Percentiles rank a stretch among this genome's conserved stretches.
These are phyloP conservation scores for Crotalus tigris DNA, from an alignment of 2,113 vertebrate species.

Conservation along the genomic window DNA sequence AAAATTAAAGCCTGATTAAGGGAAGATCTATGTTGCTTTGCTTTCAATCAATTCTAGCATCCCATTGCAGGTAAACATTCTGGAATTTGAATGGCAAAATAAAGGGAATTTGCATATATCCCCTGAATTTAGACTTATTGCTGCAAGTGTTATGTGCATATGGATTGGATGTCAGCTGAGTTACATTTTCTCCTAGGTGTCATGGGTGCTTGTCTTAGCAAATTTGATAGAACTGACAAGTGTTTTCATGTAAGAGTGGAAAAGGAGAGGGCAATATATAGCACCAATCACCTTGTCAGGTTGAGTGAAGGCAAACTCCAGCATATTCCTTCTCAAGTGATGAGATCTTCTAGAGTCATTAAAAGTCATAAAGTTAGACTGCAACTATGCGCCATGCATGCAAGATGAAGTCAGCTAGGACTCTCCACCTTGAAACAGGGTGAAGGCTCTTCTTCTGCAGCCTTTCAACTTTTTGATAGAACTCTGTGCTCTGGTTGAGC, in stretches of 20 bases:
- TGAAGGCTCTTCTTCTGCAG: conserved; percentile 34
- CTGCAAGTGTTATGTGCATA: conserved; percentile 39
- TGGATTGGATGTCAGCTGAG: conserved; percentile 61
- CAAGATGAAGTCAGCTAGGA: conserved; percentile 47
- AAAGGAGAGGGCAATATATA: conserved; percentile 49
- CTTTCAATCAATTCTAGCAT: conserved; percentile 60
- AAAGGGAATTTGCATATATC: conserved; percentile 66
- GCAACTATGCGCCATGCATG: conserved; percentile 49
- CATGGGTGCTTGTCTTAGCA: conserved; percentile 68
- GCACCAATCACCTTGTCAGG: conserved; percentile 66
- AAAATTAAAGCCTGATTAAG: conserved; percentile 39
- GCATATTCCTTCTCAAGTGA: conserved; percentile 59
- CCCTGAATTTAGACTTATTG: conserved; percentile 64
- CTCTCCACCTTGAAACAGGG: conserved; percentile 49
- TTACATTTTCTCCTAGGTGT: conserved; percentile 68
- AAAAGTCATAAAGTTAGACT: conserved; percentile 64
- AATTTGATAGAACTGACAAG: conserved; percentile 71
- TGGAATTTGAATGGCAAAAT: conserved; percentile 54
- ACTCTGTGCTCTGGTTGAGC: conserved; percentile 34
- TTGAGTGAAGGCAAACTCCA: conserved; percentile 65
- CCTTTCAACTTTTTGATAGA: conserved; percentile 50
- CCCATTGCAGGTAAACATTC: conserved; percentile 55
- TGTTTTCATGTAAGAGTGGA: conserved; percentile 64
- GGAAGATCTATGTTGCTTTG: conserved; percentile 47
- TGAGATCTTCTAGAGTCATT: conserved; percentile 65